Evolutionary conservation across 2,113 vertebrate genomes (phyloP).

Genomic region (Arizona elegans): DNA sequence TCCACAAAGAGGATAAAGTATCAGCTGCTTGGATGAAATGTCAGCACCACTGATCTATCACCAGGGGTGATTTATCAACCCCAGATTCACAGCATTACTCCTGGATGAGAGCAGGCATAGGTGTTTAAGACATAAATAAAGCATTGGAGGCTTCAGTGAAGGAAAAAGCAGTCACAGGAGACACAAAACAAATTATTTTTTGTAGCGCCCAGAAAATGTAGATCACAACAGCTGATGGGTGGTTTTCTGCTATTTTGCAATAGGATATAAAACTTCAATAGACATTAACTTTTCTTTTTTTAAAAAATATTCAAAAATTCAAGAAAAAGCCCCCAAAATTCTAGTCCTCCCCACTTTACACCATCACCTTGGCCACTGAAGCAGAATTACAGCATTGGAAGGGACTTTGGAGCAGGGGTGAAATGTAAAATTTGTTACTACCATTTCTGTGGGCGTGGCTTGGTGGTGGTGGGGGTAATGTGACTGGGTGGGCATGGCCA

Average conservation of each 20-base stretch:
- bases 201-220: background rate
- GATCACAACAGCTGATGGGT: background rate
- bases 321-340: background rate
- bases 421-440: too few relatives aligned
- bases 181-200: background rate
- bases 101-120: background rate
- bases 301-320: background rate
- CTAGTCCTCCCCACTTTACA: background rate
- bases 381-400: background rate
- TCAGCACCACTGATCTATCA: background rate
- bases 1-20: background rate
- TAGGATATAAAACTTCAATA: background rate
- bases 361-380: background rate
- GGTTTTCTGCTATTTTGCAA: background rate
- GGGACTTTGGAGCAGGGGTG: background rate
- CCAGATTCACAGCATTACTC: background rate
- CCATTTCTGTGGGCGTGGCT: too few relatives aligned
- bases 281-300: background rate
- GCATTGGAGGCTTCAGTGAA: background rate
- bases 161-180: background rate
- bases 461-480: too few relatives aligned
- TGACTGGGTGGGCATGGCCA: too few relatives aligned
- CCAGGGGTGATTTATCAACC: background rate
- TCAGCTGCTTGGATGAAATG: background rate
- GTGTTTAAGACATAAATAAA: background rate